Evolutionary conservation across 2,888 invertebrate species (phyloP).

Genomic region (Dynastes tityus): DNA sequence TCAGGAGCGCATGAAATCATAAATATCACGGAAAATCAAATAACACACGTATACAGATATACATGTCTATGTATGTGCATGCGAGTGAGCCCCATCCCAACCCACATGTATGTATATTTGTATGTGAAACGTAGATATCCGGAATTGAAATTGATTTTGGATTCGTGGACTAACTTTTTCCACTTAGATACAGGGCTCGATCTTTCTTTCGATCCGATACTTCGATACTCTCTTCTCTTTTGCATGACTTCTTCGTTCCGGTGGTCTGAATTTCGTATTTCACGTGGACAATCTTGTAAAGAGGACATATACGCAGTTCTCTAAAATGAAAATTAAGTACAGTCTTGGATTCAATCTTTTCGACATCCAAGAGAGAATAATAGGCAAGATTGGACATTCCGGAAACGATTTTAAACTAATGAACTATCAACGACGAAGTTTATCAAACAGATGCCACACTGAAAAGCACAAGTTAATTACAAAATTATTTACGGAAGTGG

Average conservation of each 20-base stretch:
- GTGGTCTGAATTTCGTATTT: background rate
- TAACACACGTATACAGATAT: slow-evolving; percentile 59
- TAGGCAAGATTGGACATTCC: too few relatives aligned
- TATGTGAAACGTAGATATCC: slow-evolving; percentile 49
- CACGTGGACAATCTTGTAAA: too few relatives aligned
- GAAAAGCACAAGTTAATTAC: too few relatives aligned
- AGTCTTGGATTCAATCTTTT: too few relatives aligned
- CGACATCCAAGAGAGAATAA: too few relatives aligned
- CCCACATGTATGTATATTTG: slow-evolving; percentile 18
- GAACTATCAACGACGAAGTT: too few relatives aligned
- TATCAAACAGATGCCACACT: too few relatives aligned
- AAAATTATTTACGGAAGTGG: too few relatives aligned
- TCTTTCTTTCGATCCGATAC: background rate
- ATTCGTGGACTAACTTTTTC: slow-evolving; percentile 42
- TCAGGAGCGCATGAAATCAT: slow-evolving; percentile 65
- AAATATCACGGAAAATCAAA: slow-evolving; percentile 68
- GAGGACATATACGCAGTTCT: too few relatives aligned
- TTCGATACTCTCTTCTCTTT: slow-evolving; percentile 18
- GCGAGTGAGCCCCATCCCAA: too few relatives aligned
- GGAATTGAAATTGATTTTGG: slow-evolving; percentile 53
- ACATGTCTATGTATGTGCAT: background rate
- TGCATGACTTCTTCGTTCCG: slow-evolving; percentile 11
- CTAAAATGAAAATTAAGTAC: too few relatives aligned
- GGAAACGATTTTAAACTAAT: too few relatives aligned
- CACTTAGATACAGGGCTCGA: background rate